Evolutionary conservation across 2,888 invertebrate species (phyloP), one percentile per base, ranked within the genome.

Genomic region (Syritta pipiens): DNA sequence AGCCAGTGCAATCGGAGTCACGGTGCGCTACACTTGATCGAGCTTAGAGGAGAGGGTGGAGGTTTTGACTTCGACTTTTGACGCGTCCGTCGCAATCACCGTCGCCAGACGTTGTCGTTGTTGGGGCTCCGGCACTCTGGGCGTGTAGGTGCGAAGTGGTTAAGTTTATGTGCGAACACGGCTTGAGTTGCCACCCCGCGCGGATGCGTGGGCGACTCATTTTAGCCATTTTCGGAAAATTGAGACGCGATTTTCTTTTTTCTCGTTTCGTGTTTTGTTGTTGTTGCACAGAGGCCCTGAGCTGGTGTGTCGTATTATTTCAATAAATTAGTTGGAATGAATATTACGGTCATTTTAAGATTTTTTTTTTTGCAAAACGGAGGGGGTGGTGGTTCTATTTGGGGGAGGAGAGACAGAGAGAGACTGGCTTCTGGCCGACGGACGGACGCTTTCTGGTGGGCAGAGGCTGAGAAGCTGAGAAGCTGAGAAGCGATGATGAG

Each of bases 141-240:
- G 4, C 22, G 76, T 51, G 79, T 79, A 68, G 79, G 79, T 74
- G 79, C 67, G 30, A 74, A 62, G 62, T 79, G 57, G 79, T 79
- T 79, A 74, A 57, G 48, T 68, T 68, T 57, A 79, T 74, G 74
- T 79, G 74, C 57, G 79, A 79, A 74, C 79, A 79, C 26, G 63
- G 76, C 53, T 51, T 59, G 37, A 48, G 32, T 12, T 62, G 5
- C 26, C n/a, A n/a, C n/a, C n/a, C n/a, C n/a, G n/a, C n/a, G 60
- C 20, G 20, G n/a, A 7, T 67, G 74, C 57, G 79, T 74, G 60
- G 79, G 79, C 55, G 67, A 79, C 67, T 68, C 74, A 79, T 79
- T 79, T 79, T 74, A 57, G 26, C 79, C 74, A 68, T 79, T 62
- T 79, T 68, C 17, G 74, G 79, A 67, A 68, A 62, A 79, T 62